Conservation (phyloP, 2,888 invertebrate genomes). For the Cybosia mesomella region DNA sequence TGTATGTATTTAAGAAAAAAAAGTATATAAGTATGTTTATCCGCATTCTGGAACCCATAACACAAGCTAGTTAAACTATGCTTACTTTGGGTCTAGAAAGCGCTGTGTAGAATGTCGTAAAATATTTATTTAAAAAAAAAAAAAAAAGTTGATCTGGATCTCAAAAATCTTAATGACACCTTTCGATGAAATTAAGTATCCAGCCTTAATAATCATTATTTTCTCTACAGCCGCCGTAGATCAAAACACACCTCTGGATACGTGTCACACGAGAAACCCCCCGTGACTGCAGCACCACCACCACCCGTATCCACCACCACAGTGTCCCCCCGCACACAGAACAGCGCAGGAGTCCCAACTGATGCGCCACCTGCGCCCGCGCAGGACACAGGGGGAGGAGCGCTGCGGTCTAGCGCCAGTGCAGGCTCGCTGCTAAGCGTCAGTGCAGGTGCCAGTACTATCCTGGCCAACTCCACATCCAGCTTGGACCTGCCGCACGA, state of each 20-base stretch:
- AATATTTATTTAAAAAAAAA: too few relatives aligned
- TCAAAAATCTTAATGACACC: too few relatives aligned
- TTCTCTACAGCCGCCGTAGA: constrained; percentile 54
- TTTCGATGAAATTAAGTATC: too few relatives aligned
- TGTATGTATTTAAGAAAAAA: too few relatives aligned
- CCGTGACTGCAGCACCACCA: constrained; percentile 23
- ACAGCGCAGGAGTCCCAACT: not conserved
- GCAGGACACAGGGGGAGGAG: not conserved
- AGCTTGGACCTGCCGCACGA: constrained; percentile 70
- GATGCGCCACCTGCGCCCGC: not conserved
- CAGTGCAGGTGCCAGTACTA: constrained; percentile 87
- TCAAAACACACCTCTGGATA: constrained; percentile 62
- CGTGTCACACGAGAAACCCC: constrained; percentile 58
- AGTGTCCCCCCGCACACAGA: not conserved
- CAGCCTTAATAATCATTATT: not conserved
- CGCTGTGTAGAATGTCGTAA: too few relatives aligned
- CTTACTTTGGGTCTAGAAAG: too few relatives aligned
- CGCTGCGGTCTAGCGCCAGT: constrained; percentile 29
- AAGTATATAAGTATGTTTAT: too few relatives aligned
- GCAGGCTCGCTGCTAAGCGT: constrained; percentile 85
- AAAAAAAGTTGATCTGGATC: too few relatives aligned
- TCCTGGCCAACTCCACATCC: constrained; percentile 85
- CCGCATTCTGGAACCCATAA: too few relatives aligned
- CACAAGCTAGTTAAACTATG: too few relatives aligned
- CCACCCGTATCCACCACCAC: constrained; percentile 31